A percentile compares a stretch with the other conserved stretches of the same genome.
phyloP scores from a whole-genome alignment of 2,797 vertebrate genomes.

The Sebastes trivittatus region DNA sequence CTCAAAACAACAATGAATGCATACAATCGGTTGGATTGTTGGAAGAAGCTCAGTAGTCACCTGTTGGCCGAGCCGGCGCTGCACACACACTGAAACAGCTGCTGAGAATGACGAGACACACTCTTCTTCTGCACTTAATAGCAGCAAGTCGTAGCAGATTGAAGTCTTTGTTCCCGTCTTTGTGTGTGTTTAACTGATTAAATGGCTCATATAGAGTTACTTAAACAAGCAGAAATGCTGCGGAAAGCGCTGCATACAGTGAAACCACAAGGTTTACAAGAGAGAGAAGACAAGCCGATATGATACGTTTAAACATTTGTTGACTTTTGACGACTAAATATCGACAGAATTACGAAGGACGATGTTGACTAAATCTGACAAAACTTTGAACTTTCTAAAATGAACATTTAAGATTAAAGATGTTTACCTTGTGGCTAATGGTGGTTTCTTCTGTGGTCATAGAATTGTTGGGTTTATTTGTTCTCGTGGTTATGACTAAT shows the following conservation, averaged over 20 bases:
- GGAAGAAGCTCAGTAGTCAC: not conserved
- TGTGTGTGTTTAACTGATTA: constrained; percentile 43
- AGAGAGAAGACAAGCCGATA: no score
- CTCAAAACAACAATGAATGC: not conserved
- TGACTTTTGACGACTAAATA: not conserved
- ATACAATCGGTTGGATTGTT: not conserved
- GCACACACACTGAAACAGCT: not conserved
- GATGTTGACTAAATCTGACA: not conserved
- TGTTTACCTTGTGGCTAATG: no score
- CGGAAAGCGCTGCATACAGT: not conserved
- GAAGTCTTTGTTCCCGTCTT: constrained; percentile 30
- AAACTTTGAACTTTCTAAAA: not conserved
- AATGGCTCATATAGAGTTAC: constrained; percentile 17
- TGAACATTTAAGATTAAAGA: no score
- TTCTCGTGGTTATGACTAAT: no score
- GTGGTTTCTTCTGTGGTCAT: not conserved
- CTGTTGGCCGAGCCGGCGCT: not conserved
- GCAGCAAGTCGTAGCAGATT: not conserved
- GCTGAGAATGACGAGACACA: not conserved
- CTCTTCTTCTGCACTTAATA: not conserved
- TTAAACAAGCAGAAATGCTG: constrained; percentile 20
- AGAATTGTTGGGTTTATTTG: not conserved
- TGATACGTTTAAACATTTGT: no score
- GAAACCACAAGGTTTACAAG: not conserved
- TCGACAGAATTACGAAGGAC: not conserved